phyloP scores from a whole-genome alignment of 2,797 vertebrate genomes.

The Tiaroga cobitis region DNA sequence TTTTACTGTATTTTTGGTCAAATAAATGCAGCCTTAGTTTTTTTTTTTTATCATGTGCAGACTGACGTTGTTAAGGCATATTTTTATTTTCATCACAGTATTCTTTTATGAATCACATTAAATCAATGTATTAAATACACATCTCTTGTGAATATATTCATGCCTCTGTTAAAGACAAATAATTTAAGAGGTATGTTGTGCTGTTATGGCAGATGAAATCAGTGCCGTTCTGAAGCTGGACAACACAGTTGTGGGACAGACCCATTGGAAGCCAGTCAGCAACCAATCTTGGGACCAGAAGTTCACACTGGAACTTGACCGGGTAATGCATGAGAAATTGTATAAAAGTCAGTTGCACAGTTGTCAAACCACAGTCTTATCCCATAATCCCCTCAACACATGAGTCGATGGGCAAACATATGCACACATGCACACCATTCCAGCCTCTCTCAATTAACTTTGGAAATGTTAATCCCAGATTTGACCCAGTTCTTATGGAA shows the following conservation, averaged over 20 bases:
- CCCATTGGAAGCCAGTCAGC: slow-evolving; percentile 88
- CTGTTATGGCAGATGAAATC: slow-evolving; percentile 81
- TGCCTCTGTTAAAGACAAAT: not conserved
- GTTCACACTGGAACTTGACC: slow-evolving; percentile 90
- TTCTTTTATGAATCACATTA: not conserved
- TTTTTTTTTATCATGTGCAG: not conserved
- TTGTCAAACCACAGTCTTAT: slow-evolving; percentile 17
- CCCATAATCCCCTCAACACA: slow-evolving; percentile 37
- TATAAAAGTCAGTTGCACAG: slow-evolving; percentile 5
- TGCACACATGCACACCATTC: slow-evolving; percentile 14
- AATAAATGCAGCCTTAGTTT: not conserved
- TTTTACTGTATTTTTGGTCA: not conserved
- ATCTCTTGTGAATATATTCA: not conserved
- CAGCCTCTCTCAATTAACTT: slow-evolving; percentile 49
- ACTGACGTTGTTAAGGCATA: not conserved
- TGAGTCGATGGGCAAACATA: slow-evolving; percentile 22
- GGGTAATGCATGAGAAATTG: slow-evolving; percentile 73
- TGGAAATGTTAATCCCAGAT: slow-evolving; percentile 54
- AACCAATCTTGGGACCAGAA: slow-evolving; percentile 93
- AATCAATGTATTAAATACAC: not conserved
- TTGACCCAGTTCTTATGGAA: slow-evolving; percentile 35
- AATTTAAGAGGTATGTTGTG: slow-evolving; percentile 14
- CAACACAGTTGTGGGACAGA: slow-evolving; percentile 89
- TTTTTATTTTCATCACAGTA: not conserved
- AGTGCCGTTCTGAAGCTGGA: slow-evolving; percentile 90